These are phyloP conservation scores for Meandrusa payeni DNA, from an alignment of 2,888 invertebrate genomes.

Conservation along the genomic window DNA sequence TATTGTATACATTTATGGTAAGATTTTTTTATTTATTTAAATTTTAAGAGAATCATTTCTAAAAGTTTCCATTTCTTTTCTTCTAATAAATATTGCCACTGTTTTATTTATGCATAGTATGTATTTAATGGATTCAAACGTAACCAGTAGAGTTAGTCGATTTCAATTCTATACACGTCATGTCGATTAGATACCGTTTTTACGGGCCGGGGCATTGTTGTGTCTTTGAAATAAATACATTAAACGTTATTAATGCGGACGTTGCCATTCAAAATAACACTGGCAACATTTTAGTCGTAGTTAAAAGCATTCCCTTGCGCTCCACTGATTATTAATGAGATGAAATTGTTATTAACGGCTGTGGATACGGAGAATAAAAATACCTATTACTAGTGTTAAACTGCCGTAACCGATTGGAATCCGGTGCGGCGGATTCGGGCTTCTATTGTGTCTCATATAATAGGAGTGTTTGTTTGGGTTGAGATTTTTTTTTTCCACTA, in stretches of 20 bases:
- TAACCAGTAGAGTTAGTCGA: slow-evolving; percentile 7
- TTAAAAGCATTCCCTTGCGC: slow-evolving; percentile 62
- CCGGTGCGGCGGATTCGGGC: slow-evolving; percentile 61
- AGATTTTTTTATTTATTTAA: too few species aligned
- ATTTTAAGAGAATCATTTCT: too few species aligned
- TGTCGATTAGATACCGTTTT: slow-evolving; percentile 36
- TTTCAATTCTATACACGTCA: slow-evolving; percentile 34
- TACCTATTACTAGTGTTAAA: slow-evolving; percentile 75
- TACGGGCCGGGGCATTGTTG: slow-evolving; percentile 36
- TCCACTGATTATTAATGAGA: slow-evolving; percentile 71
- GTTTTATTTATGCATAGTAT: slow-evolving; percentile 13
- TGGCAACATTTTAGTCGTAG: slow-evolving; percentile 39
- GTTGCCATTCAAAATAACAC: slow-evolving; percentile 50
- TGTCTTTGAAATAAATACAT: slow-evolving; percentile 55
- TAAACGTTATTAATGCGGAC: slow-evolving; percentile 57
- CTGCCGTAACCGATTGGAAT: slow-evolving; percentile 74
- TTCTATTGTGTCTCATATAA: slow-evolving; percentile 65
- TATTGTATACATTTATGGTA: too few species aligned
- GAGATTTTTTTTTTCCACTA: slow-evolving; percentile 57
- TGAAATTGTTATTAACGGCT: slow-evolving; percentile 70
- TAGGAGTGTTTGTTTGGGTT: slow-evolving; percentile 73
- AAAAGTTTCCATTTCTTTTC: too few species aligned
- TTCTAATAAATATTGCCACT: slow-evolving; percentile 8
- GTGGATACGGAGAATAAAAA: slow-evolving; percentile 61
- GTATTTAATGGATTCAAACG: slow-evolving; percentile 18